These are phyloP conservation scores for Latrodectus geometricus DNA, from an alignment of 1,140 invertebrate species.

Conservation along the genomic window DNA sequence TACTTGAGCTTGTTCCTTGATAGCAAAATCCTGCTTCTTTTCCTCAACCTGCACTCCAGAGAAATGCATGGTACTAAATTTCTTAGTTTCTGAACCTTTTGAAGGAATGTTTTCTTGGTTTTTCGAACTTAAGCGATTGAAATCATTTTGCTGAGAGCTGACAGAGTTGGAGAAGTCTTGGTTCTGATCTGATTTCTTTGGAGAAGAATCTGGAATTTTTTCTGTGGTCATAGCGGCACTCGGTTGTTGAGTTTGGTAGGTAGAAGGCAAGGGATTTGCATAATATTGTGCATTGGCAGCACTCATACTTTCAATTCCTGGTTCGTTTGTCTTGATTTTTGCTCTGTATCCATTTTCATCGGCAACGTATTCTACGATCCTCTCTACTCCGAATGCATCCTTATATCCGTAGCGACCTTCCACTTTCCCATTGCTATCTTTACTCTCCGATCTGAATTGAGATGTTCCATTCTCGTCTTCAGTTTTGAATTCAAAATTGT, in stretches of 20 bases:
- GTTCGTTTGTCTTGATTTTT: conserved; percentile 57
- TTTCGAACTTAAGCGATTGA: neutral
- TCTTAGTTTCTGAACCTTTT: neutral
- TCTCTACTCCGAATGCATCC: conserved; percentile 34
- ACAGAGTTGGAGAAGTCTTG: neutral
- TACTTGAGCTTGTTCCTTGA: neutral
- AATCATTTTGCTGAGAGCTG: neutral
- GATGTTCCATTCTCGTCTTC: conserved; percentile 41
- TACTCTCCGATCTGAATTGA: conserved; percentile 58
- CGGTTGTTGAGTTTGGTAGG: neutral
- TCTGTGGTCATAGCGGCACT: neutral
- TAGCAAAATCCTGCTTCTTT: neutral
- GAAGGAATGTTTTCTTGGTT: neutral
- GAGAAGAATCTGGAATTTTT: no score
- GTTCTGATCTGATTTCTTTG: neutral
- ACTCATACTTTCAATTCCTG: conserved; percentile 49
- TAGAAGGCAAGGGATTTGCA: conserved; percentile 6
- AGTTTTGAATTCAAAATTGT: conserved; percentile 33
- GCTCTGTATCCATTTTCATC: conserved; percentile 63
- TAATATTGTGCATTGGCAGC: conserved; percentile 44
- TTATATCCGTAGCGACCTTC: conserved; percentile 62
- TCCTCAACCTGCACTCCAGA: neutral
- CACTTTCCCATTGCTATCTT: conserved; percentile 59
- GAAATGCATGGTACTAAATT: neutral
- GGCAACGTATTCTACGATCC: conserved; percentile 62